Evolutionary conservation across 2,797 vertebrate species (phyloP).

Genomic region (Anguilla anguilla): DNA sequence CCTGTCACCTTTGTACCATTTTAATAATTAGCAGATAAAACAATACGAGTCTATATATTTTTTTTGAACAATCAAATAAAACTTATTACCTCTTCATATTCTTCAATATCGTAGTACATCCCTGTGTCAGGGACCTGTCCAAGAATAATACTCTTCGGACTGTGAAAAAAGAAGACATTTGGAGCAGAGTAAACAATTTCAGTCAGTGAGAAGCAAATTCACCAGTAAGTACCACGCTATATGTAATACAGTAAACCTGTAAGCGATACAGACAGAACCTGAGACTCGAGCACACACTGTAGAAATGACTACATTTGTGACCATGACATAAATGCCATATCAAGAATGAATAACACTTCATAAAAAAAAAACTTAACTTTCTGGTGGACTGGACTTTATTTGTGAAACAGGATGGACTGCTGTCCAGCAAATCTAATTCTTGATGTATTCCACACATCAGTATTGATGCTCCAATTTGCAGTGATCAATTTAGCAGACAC

Average conservation of each 20-base stretch:
- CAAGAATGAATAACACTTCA: neutral
- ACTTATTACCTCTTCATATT: conserved; percentile 87
- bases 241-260: neutral
- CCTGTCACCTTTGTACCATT: neutral
- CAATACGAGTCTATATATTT: neutral
- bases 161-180: conserved; percentile 51
- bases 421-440: too few species aligned
- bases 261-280: too few species aligned
- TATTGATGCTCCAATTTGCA: too few species aligned
- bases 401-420: neutral
- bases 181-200: neutral
- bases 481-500: too few species aligned
- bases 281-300: too few species aligned
- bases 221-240: neutral
- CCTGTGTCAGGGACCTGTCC: conserved; percentile 84
- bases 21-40: neutral
- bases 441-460: too few species aligned
- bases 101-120: conserved; percentile 85
- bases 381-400: neutral
- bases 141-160: conserved; percentile 84
- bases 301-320: too few species aligned
- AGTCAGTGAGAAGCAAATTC: neutral
- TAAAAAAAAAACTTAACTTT: too few species aligned
- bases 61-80: neutral
- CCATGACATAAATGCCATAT: too few species aligned